Percentiles rank a stretch among this genome's conserved stretches.
Evolutionary conservation across 2,797 vertebrate genomes (phyloP).

Genomic region (Pyrrhura leucotis): DNA sequence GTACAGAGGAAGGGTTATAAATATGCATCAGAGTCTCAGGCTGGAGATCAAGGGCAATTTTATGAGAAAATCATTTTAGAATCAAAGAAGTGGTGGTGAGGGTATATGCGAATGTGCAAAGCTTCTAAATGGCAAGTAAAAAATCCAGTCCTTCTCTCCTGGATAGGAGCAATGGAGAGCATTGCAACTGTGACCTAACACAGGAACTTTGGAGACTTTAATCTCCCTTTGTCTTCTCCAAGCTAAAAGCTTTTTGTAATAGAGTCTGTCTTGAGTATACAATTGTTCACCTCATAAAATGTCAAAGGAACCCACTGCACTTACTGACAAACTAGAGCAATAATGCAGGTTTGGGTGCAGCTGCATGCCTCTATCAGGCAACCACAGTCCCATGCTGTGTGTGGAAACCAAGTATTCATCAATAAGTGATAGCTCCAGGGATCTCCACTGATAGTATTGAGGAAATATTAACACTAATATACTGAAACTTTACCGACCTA

Average conservation of each 20-base stretch:
- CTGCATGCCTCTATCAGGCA: neutral
- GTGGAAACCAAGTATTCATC: neutral
- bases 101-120: neutral
- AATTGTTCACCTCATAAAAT: neutral
- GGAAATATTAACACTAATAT: neutral
- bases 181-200: neutral
- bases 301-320: neutral
- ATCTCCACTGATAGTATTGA: neutral
- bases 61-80: conserved; percentile 35
- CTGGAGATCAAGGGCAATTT: conserved; percentile 59
- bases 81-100: neutral
- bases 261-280: neutral
- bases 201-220: neutral
- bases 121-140: neutral
- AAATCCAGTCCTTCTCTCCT: neutral
- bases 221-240: neutral
- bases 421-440: neutral
- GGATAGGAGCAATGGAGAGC: neutral
- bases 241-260: neutral
- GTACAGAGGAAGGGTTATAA: conserved; percentile 38
- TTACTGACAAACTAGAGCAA: neutral
- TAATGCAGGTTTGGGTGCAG: neutral
- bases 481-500: neutral
- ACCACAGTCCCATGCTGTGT: neutral
- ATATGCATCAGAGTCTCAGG: conserved; percentile 31